Conservation (phyloP, 2,113 vertebrate genomes). For the Syrrhaptes paradoxus region DNA sequence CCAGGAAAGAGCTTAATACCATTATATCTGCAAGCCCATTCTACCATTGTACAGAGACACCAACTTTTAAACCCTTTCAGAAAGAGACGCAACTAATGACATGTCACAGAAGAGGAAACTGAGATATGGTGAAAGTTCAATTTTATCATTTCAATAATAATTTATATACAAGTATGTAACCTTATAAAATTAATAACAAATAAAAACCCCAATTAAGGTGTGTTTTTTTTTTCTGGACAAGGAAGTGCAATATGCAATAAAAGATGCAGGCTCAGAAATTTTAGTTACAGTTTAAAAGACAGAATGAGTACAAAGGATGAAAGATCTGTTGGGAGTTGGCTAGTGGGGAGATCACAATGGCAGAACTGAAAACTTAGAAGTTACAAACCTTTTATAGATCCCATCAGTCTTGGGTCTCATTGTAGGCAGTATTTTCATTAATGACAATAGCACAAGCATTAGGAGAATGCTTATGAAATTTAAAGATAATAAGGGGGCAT, state of each 20-base stretch:
- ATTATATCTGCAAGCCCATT: background rate
- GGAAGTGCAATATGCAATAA: background rate
- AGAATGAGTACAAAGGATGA: background rate
- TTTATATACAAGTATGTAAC: background rate
- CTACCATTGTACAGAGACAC: background rate
- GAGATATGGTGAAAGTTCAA: background rate
- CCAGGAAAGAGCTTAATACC: background rate
- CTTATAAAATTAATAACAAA: background rate
- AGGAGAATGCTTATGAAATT: background rate
- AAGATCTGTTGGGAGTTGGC: background rate
- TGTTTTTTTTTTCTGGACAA: background rate
- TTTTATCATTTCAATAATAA: background rate
- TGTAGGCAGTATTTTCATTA: background rate
- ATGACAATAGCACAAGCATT: background rate
- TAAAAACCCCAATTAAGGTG: background rate
- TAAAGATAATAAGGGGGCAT: background rate
- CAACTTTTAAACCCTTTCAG: background rate
- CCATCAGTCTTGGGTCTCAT: background rate
- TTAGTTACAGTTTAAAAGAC: background rate
- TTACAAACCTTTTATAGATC: background rate
- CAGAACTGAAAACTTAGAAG: background rate
- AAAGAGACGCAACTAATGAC: background rate
- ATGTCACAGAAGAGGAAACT: background rate
- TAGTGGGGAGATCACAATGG: background rate
- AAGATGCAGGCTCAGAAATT: background rate